Evolutionary conservation across 1,140 invertebrate species (phyloP), one percentile per base, ranked within the genome.

Genomic region (Lysiphlebus fabarum): DNA sequence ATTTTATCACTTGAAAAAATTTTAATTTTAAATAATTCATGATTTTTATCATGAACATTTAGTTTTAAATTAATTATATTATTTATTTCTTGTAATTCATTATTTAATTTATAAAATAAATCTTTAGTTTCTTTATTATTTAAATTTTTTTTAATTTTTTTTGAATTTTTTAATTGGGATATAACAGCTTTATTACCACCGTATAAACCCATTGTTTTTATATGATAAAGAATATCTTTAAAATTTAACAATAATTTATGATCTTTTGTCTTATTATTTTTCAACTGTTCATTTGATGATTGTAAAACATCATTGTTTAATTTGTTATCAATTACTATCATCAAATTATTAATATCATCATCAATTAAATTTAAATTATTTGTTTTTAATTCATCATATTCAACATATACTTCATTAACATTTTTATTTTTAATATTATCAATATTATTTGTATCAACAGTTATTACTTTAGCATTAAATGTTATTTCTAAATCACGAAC

Each of bases 391-490:
- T 36, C 6, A 26, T 26, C 17, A 26, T 2, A 26, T 26, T 26
- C 17, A 26, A 58, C 40, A 6, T 36, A 42, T 12, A 5, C 40
- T 42, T 33, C 49, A 7, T 64, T 62, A 5, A 87, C 87, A 65
- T 84, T 85, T 10, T 86, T 86, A 74, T 83, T 87, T 38, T 81
- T 79, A 47, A 85, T 70, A n/a, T 91, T 78, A 65, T 83, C 72
- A 2, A 26, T 26, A 26, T 26, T 26, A 26, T 4, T 26, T 4
- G 17, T 26, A 40, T 84, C 77, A 5, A 89, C 83, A 0, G 90
- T 91, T 1, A 85, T 83, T 33, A 94, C 88, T 61, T 84, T 86
- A 2, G 85, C 80, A 49, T 86, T 83, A 70, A 88, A 88, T 5
- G 86, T 88, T 2, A 74, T 80, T 76, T 98, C 93, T 11, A 96